Evolutionary conservation across 2,797 vertebrate species (phyloP), one percentile per base, ranked within the genome.

Genomic region (Lates japonicus): DNA sequence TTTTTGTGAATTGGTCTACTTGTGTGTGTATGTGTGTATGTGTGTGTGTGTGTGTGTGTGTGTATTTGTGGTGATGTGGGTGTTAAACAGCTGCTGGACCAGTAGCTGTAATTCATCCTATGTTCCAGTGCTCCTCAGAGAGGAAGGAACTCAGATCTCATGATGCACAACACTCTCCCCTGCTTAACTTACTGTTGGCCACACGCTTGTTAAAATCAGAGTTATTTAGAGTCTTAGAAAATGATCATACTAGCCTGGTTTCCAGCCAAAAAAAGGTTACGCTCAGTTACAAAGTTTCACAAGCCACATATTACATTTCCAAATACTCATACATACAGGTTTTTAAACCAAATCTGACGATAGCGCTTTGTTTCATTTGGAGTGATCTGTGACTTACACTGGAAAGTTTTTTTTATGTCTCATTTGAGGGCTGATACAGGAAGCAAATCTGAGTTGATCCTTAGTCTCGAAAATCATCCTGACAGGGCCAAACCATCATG

Each of bases 71-170:
- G 57, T 62, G 61, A 51, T n/a, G 37, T 54, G 62, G 54, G 68
- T 54, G 65, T 79, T 68, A 62, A 76, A 67, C 86, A 79, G 88
- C 87, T 89, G 81, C 77, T 83, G 81, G 81, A 80, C 76, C 88
- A 81, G 89, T 88, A 82, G 87, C 81, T 77, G 54, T 78, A 83
- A 83, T 83, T 89, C 58, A 74, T 76, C 42, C 69, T 42, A 48
- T 25, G 64, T 72, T 86, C 67, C 74, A 75, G 62, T 1, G 3
- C 33, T 78, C 44, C 61, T 82, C 61, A 22, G 22, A 62, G 57
- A 80, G 35, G 25, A 70, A 80, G 35, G 25, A 70, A 76, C 55
- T 62, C 58, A 44, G 76, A 78, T 76, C 39, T 25, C 44, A 42
- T 25, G 64, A 81, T 42, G 58, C 63, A 66, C 25, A 46, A 83